Conservation (phyloP, 2,113 vertebrate genomes). For the Hystrix cristata region DNA sequence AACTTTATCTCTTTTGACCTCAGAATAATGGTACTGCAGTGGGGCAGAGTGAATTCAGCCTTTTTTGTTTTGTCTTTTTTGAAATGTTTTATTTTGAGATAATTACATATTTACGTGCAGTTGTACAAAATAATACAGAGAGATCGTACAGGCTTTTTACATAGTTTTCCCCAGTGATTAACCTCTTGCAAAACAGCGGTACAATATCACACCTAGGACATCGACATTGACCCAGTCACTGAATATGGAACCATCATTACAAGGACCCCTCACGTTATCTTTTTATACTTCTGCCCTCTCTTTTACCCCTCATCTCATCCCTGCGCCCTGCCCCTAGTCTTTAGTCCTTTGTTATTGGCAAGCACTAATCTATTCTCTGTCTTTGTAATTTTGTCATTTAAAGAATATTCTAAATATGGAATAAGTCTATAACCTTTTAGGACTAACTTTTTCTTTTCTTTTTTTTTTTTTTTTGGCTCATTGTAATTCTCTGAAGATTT, state of each 20-base stretch:
- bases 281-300: not conserved
- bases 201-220: not conserved
- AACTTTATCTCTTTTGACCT: not conserved
- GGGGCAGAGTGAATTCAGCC: not conserved
- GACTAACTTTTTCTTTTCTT: not conserved
- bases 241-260: not conserved
- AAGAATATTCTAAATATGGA: not conserved
- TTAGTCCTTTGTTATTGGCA: not conserved
- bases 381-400: not conserved
- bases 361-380: not conserved
- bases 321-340: not conserved
- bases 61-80: not conserved
- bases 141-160: not conserved
- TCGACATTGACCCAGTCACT: not conserved
- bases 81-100: slow-evolving; percentile 12
- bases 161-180: not conserved
- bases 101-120: not conserved
- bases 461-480: not conserved
- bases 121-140: slow-evolving; percentile 40
- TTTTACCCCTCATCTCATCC: not conserved
- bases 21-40: not conserved
- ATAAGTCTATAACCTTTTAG: slow-evolving; percentile 3
- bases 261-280: not conserved
- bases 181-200: not conserved
- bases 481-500: not conserved